Percentiles rank a stretch among this genome's conserved stretches.
phyloP scores from a whole-genome alignment of 2,797 vertebrate genomes.

The Pantherophis vulpinus region DNA sequence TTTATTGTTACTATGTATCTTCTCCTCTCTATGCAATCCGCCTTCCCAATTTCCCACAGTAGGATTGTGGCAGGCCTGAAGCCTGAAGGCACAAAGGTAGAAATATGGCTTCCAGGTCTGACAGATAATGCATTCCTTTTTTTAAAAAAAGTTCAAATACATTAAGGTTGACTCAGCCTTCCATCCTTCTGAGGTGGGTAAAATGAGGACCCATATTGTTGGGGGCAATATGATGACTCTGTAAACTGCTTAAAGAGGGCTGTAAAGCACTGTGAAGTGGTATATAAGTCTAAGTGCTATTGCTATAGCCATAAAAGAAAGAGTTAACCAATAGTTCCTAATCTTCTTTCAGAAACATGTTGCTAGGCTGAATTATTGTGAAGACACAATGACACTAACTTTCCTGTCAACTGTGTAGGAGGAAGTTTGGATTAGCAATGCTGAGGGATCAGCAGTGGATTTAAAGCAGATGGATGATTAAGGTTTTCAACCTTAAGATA shows the following conservation, averaged over 20 bases:
- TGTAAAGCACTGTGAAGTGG: too few species aligned
- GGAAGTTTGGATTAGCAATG: slow-evolving; percentile 83
- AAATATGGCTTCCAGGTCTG: too few species aligned
- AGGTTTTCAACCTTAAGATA: slow-evolving; percentile 83
- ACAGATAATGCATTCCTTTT: background rate
- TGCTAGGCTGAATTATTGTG: slow-evolving; percentile 59
- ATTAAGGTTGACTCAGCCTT: background rate
- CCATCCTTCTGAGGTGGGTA: too few species aligned
- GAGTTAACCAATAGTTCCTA: slow-evolving; percentile 45
- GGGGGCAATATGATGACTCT: too few species aligned
- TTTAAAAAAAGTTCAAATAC: background rate
- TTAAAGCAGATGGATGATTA: slow-evolving; percentile 86
- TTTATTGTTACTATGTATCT: too few species aligned
- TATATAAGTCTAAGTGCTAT: too few species aligned
- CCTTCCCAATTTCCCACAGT: too few species aligned
- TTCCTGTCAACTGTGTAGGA: slow-evolving; percentile 79
- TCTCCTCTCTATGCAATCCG: too few species aligned
- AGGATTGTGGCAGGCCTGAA: too few species aligned
- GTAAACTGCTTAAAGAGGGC: too few species aligned
- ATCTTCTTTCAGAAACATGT: slow-evolving; percentile 61
- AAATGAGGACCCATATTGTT: too few species aligned
- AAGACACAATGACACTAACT: slow-evolving; percentile 77
- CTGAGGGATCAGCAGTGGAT: slow-evolving; percentile 77
- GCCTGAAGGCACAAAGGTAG: too few species aligned
- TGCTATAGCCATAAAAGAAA: slow-evolving; percentile 36